Conservation (phyloP, 2,797 vertebrate genomes). For the Myotis vivesi region DNA sequence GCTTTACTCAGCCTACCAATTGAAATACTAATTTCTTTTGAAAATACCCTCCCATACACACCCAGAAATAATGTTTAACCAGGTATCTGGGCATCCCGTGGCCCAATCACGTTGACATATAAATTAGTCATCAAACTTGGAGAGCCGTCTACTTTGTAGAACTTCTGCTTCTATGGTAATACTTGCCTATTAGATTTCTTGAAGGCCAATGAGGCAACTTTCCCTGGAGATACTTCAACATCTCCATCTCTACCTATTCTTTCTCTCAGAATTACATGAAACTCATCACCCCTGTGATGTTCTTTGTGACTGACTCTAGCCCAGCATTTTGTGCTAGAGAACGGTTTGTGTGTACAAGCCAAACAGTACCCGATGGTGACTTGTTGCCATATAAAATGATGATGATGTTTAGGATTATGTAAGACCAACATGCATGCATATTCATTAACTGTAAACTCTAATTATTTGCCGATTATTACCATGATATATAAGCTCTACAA, state of each 20-base stretch:
- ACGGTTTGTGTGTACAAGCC: neutral
- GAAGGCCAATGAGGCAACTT: neutral
- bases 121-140: neutral
- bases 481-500: slow-evolving; percentile 26
- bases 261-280: neutral
- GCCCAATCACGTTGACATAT: neutral
- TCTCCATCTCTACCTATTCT: neutral
- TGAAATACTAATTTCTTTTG: neutral
- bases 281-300: neutral
- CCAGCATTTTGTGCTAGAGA: neutral
- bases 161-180: neutral
- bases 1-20: neutral
- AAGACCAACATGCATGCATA: neutral
- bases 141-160: neutral
- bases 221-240: neutral
- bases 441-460: slow-evolving; percentile 11
- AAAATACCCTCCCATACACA: neutral
- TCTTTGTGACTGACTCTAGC: neutral
- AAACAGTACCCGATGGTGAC: neutral
- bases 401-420: neutral
- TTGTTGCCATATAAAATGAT: neutral
- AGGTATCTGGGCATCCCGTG: neutral
- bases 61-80: neutral
- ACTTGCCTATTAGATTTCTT: neutral
- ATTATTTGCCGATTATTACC: neutral